These are phyloP conservation scores for Eudasyphora cyanicolor DNA, from an alignment of 2,888 invertebrate species.

Conservation along the genomic window DNA sequence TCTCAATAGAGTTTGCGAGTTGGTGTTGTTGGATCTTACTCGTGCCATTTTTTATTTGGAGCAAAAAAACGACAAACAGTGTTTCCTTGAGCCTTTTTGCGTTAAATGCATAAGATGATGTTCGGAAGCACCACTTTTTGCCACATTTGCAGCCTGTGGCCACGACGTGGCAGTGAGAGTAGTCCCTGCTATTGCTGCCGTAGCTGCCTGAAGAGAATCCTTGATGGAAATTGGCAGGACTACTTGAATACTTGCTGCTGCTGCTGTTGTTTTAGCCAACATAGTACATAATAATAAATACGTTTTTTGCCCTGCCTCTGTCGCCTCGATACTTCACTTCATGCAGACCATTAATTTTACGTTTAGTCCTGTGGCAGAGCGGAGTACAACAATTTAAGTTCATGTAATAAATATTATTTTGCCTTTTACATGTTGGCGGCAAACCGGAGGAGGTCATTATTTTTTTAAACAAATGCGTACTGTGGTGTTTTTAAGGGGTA, in stretches of 20 bases:
- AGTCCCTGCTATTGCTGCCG: constrained; percentile 42
- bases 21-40: constrained; percentile 22
- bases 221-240: constrained; percentile 58
- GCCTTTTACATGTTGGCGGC: constrained; percentile 55
- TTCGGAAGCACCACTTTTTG: background rate
- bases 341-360: constrained; percentile 62
- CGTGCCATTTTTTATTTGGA: constrained; percentile 29
- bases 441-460: constrained; percentile 6
- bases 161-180: background rate
- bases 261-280: constrained; percentile 3
- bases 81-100: constrained; percentile 29
- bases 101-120: constrained; percentile 37
- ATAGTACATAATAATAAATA: constrained; percentile 54
- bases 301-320: constrained; percentile 48
- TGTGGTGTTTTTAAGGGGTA: background rate
- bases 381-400: constrained; percentile 36
- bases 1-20: background rate
- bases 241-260: constrained; percentile 29
- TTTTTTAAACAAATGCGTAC: constrained; percentile 6
- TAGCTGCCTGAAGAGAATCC: constrained; percentile 46
- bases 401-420: constrained; percentile 53
- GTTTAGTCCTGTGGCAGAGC: constrained; percentile 16
- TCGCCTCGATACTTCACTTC: constrained; percentile 56
- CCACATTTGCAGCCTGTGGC: constrained; percentile 37
- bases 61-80: constrained; percentile 27